phyloP scores from a whole-genome alignment of 2,888 invertebrate genomes.

The Macrophya annulata region DNA sequence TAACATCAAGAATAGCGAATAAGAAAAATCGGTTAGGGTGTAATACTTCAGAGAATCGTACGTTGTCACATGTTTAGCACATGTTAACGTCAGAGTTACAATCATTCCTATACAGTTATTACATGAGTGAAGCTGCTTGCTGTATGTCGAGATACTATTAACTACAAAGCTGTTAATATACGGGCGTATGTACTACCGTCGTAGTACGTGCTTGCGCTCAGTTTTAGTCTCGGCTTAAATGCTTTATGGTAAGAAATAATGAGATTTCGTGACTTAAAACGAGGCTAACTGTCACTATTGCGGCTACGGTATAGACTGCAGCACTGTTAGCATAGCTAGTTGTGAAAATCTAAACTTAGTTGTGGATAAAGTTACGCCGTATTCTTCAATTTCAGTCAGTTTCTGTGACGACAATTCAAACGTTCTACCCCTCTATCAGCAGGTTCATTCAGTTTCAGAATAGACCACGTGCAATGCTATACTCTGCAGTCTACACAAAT shows the following conservation, averaged over 20 bases:
- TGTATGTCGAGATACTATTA: slow-evolving; percentile 32
- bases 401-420: neutral
- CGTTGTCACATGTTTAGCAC: slow-evolving; percentile 46
- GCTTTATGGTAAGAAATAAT: slow-evolving; percentile 35
- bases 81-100: slow-evolving; percentile 38
- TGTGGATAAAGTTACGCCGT: neutral
- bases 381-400: slow-evolving; percentile 26
- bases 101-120: slow-evolving; percentile 44
- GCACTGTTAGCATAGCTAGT: neutral
- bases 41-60: neutral
- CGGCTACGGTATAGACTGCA: neutral
- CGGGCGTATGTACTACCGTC: slow-evolving; percentile 4
- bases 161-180: slow-evolving; percentile 32
- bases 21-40: neutral
- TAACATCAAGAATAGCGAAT: neutral
- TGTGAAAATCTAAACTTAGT: slow-evolving; percentile 23
- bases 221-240: slow-evolving; percentile 38
- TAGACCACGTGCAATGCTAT: neutral
- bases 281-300: slow-evolving; percentile 33
- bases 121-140: neutral
- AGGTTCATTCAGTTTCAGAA: neutral
- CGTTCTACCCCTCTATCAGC: neutral
- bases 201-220: neutral
- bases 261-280: slow-evolving; percentile 45
- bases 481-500: slow-evolving; percentile 7